Evolutionary conservation across 2,888 invertebrate genomes (phyloP).

Genomic region (Leptothorax acervorum): DNA sequence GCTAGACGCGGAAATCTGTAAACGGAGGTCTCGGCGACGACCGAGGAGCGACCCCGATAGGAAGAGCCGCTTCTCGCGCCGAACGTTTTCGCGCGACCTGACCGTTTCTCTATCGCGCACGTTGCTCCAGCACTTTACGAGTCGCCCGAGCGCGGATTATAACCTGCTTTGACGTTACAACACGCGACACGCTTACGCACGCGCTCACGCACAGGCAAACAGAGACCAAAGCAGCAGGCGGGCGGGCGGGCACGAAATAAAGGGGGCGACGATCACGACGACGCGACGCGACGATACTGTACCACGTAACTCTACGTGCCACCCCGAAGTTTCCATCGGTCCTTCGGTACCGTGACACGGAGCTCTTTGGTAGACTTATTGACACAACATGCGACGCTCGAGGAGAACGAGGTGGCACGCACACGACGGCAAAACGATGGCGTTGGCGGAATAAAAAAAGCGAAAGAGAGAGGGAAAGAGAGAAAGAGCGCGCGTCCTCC

Average conservation of each 20-base stretch:
- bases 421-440: slow-evolving; percentile 33
- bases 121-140: too few species aligned
- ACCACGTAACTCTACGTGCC: slow-evolving; percentile 36
- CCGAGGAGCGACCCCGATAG: slow-evolving; percentile 67
- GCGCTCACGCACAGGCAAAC: slow-evolving; percentile 55
- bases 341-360: slow-evolving; percentile 59
- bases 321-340: slow-evolving; percentile 30
- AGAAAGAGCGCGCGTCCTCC: neutral
- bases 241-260: neutral
- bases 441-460: slow-evolving; percentile 16
- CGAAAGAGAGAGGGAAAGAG: neutral
- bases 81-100: neutral
- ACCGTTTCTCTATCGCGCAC: neutral
- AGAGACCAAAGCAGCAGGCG: neutral
- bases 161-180: slow-evolving; percentile 43
- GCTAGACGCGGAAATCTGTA: slow-evolving; percentile 79
- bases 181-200: slow-evolving; percentile 33
- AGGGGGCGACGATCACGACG: slow-evolving; percentile 10
- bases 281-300: slow-evolving; percentile 24
- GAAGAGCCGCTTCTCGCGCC: slow-evolving; percentile 63
- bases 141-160: slow-evolving; percentile 30
- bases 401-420: slow-evolving; percentile 41
- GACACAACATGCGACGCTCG: slow-evolving; percentile 75
- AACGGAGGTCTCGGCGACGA: slow-evolving; percentile 75
- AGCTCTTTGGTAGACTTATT: slow-evolving; percentile 66